Evolutionary conservation across 1,140 invertebrate genomes (phyloP).

Genomic region (Scaptomyza hsui): DNA sequence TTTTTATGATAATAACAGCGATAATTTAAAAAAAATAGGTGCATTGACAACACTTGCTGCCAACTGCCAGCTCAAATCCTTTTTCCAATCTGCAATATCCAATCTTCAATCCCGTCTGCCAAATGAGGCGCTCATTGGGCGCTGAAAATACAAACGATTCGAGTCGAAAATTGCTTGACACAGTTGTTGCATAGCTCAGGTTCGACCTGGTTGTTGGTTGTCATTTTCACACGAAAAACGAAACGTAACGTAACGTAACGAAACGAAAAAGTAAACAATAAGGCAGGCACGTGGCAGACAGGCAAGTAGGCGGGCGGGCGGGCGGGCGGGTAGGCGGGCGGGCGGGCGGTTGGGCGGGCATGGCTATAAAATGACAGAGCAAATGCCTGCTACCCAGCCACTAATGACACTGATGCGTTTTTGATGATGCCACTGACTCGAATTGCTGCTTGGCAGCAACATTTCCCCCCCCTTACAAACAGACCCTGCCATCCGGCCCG

Average conservation of each 20-base stretch:
- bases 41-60: constrained; percentile 73
- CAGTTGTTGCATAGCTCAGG: constrained; percentile 63
- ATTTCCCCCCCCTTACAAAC: constrained; percentile 5
- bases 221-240: constrained; percentile 71
- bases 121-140: constrained; percentile 29
- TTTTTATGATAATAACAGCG: constrained; percentile 78
- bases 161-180: constrained; percentile 78
- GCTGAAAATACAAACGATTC: constrained; percentile 62
- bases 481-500: neutral
- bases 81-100: neutral
- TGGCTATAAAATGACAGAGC: constrained; percentile 75
- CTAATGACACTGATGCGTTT: constrained; percentile 79
- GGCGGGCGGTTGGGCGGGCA: constrained; percentile 35
- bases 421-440: constrained; percentile 72
- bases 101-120: neutral
- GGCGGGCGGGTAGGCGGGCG: no score
- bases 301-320: no score
- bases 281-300: constrained; percentile 34
- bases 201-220: constrained; percentile 50
- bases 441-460: constrained; percentile 12
- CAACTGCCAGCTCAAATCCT: constrained; percentile 52
- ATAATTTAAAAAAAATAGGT: constrained; percentile 70
- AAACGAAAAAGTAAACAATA: constrained; percentile 66
- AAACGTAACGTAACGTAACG: constrained; percentile 65
- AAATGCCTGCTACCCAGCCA: constrained; percentile 46